phyloP scores from a whole-genome alignment of 2,888 invertebrate species.

The Saturnia japonica region DNA sequence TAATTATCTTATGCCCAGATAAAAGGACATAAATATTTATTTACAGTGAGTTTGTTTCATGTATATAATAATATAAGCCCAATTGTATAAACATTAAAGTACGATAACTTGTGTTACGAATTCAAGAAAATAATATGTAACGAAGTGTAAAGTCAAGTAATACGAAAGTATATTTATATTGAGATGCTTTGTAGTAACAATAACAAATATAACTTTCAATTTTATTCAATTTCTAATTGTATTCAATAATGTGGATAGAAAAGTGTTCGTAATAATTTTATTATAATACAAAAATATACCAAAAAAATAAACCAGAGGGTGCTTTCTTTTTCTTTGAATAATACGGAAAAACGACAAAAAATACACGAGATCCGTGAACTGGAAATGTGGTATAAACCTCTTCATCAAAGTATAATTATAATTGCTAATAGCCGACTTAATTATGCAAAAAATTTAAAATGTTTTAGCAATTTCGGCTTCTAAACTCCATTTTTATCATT shows the following conservation, averaged over 20 bases:
- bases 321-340: background rate
- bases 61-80: background rate
- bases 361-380: background rate
- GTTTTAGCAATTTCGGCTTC: slow-evolving; percentile 28
- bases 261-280: background rate
- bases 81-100: background rate
- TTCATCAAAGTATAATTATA: slow-evolving; percentile 38
- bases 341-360: slow-evolving; percentile 1
- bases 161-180: background rate
- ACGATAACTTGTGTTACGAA: background rate
- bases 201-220: background rate
- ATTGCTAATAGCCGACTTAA: slow-evolving; percentile 54
- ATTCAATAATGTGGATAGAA: background rate
- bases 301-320: background rate
- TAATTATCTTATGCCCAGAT: background rate
- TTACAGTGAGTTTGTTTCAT: background rate
- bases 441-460: slow-evolving; percentile 48
- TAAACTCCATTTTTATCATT: slow-evolving; percentile 33
- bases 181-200: too few species aligned
- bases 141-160: background rate
- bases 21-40: background rate
- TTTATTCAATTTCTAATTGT: background rate
- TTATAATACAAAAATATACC: background rate
- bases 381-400: slow-evolving; percentile 22
- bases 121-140: background rate